Percentiles rank a stretch among this genome's conserved stretches.
Conservation (phyloP, 2,888 invertebrate species). For the Limnephilus rhombicus region DNA sequence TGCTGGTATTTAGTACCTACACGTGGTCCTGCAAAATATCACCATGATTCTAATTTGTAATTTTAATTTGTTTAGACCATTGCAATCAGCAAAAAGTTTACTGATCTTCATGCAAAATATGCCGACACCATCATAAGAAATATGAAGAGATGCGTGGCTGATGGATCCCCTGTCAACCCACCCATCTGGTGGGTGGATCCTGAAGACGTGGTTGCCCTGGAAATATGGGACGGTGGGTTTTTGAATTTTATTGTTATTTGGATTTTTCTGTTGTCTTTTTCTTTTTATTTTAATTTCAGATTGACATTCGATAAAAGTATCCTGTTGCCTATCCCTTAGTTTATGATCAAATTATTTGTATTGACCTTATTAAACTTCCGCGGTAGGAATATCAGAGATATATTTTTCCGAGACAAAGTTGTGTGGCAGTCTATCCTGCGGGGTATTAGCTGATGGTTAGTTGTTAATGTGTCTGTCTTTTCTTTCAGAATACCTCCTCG, state of each 20-base stretch:
- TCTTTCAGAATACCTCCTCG: slow-evolving; percentile 86
- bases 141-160: slow-evolving; percentile 78
- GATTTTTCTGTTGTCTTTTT: neutral
- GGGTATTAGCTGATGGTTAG: too few species aligned
- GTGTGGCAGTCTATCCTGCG: too few species aligned
- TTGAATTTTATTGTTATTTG: neutral
- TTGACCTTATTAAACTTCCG: too few species aligned
- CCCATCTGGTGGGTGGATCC: slow-evolving; percentile 94
- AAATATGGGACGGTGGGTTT: slow-evolving; percentile 78
- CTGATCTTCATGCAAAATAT: slow-evolving; percentile 81
- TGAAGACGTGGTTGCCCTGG: slow-evolving; percentile 79
- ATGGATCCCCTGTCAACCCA: slow-evolving; percentile 85
- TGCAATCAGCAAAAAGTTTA: slow-evolving; percentile 72
- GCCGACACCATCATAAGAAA: slow-evolving; percentile 80
- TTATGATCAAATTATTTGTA: too few species aligned
- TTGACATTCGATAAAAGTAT: too few species aligned
- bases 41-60: neutral
- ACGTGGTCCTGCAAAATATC: neutral
- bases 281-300: neutral
- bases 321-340: too few species aligned
- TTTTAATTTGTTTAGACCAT: neutral
- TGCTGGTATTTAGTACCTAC: neutral
- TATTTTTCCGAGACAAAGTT: too few species aligned
- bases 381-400: too few species aligned
- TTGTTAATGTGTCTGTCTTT: neutral